These are phyloP conservation scores for Masnerella sp. DNA, from an alignment of 2,888 invertebrate species.

Conservation along the genomic window DNA sequence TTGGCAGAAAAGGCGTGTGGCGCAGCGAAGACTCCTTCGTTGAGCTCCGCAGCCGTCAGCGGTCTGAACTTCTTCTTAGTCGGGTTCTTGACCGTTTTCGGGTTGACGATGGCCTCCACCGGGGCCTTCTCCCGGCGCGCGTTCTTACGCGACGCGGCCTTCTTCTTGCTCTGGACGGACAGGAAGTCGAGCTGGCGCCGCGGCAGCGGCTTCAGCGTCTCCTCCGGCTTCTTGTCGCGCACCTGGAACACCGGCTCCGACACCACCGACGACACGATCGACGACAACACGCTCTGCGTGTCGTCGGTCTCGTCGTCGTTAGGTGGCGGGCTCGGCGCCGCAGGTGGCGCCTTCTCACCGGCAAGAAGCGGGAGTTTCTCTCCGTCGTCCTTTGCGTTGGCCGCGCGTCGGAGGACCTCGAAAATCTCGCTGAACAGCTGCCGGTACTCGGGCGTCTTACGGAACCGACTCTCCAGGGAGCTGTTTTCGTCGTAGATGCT, in stretches of 20 bases:
- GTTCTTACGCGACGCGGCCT: constrained; percentile 83
- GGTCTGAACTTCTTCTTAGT: constrained; percentile 81
- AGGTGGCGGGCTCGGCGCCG: constrained; percentile 79
- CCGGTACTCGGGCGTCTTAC: constrained; percentile 89
- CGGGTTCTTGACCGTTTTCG: constrained; percentile 83
- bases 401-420: constrained; percentile 88
- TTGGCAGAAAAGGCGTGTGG: constrained; percentile 81
- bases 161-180: constrained; percentile 79
- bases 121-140: constrained; percentile 63
- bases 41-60: constrained; percentile 73
- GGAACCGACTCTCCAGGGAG: constrained; percentile 89
- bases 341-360: constrained; percentile 67
- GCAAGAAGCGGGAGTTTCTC: constrained; percentile 86
- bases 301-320: constrained; percentile 84
- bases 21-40: constrained; percentile 79
- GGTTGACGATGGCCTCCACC: constrained; percentile 79
- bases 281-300: constrained; percentile 86
- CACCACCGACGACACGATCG: constrained; percentile 82
- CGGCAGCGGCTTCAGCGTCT: constrained; percentile 79
- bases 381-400: constrained; percentile 89
- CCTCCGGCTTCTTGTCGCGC: constrained; percentile 48
- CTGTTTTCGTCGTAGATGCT: constrained; percentile 89
- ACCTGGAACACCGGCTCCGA: constrained; percentile 73
- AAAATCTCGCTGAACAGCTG: constrained; percentile 91
- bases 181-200: constrained; percentile 86